Conservation (phyloP, 2,888 invertebrate genomes). For the Drosophila algonquin region DNA sequence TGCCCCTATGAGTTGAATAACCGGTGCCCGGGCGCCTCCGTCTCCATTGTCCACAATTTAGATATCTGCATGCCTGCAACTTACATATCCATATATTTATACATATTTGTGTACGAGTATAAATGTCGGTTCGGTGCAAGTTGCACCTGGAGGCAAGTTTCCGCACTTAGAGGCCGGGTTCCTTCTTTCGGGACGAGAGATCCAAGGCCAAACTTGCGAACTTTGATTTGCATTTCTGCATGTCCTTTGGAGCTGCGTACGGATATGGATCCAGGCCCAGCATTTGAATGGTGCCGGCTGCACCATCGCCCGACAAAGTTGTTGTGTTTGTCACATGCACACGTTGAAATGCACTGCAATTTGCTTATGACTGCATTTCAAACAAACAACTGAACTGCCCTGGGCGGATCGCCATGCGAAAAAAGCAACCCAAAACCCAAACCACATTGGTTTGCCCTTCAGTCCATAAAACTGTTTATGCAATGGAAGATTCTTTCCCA, state of each 20-base stretch:
- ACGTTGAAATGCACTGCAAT: constrained; percentile 22
- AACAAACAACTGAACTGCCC: constrained; percentile 14
- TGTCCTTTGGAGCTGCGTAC: constrained; percentile 12
- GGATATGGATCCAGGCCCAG: background rate
- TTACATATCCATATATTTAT: constrained; percentile 14
- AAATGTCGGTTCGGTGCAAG: constrained; percentile 45
- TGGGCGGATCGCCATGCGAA: background rate
- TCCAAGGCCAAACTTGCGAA: constrained; percentile 30
- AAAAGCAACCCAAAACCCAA: constrained; percentile 19
- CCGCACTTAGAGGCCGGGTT: constrained; percentile 13
- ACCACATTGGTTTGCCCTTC: background rate
- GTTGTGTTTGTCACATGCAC: constrained; percentile 17
- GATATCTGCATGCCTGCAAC: constrained; percentile 52
- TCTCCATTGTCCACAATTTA: constrained; percentile 39
- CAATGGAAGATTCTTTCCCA: background rate
- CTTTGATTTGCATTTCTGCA: constrained; percentile 51
- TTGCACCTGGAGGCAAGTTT: constrained; percentile 28
- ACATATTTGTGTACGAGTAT: constrained; percentile 13
- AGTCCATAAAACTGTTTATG: background rate
- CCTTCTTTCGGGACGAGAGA: background rate
- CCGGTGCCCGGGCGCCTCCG: constrained; percentile 20
- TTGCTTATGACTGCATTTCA: constrained; percentile 24
- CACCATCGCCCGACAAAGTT: constrained; percentile 8
- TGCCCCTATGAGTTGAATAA: constrained; percentile 51
- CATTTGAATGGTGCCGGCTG: background rate